phyloP scores from a whole-genome alignment of 2,888 invertebrate species.

The Yponomeuta evonymella region DNA sequence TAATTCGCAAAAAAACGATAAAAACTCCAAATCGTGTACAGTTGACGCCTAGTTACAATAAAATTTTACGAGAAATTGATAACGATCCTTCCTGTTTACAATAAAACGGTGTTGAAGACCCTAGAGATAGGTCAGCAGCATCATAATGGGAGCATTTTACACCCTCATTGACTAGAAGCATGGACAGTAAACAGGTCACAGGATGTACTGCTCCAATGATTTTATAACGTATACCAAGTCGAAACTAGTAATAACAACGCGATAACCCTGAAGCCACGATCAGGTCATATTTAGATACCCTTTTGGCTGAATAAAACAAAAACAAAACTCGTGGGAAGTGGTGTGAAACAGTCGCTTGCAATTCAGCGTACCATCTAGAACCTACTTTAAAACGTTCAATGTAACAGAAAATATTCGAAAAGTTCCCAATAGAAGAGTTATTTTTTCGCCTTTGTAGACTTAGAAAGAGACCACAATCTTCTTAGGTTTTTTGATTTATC shows the following conservation, averaged over 20 bases:
- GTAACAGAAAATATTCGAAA: too few species aligned
- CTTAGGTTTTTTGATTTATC: too few species aligned
- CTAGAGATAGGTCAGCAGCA: background rate
- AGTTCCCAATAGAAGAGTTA: too few species aligned
- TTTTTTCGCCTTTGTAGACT: too few species aligned
- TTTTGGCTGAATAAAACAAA: background rate
- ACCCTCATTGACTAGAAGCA: background rate
- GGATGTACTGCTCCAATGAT: background rate
- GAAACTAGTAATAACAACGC: background rate
- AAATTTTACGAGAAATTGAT: too few species aligned
- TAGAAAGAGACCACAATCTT: too few species aligned
- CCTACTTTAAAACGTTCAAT: too few species aligned
- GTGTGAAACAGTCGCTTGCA: background rate
- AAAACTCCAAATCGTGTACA: too few species aligned
- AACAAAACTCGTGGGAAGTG: too few species aligned
- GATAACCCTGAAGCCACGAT: background rate
- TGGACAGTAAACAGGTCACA: background rate
- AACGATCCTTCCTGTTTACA: too few species aligned
- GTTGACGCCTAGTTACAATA: too few species aligned
- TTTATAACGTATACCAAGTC: background rate
- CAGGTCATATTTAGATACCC: background rate
- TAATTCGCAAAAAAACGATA: background rate
- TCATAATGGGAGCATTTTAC: background rate
- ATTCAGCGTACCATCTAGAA: background rate
- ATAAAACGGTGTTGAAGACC: too few species aligned